phyloP scores from a whole-genome alignment of 2,888 invertebrate species.

The Ferdinandea cuprea region DNA sequence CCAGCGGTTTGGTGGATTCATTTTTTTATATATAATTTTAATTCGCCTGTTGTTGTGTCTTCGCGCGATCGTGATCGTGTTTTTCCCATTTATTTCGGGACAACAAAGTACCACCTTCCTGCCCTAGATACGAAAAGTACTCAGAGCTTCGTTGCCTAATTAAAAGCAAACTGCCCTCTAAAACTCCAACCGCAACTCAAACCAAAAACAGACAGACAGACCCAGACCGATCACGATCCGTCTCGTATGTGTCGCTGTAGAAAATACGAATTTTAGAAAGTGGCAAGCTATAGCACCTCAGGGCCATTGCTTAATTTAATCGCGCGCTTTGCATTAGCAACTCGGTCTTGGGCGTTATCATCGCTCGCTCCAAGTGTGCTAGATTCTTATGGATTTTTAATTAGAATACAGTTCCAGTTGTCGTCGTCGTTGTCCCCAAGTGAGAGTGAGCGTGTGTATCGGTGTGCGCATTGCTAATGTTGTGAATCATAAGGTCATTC shows the following conservation, averaged over 20 bases:
- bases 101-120: constrained; percentile 23
- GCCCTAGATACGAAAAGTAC: constrained; percentile 43
- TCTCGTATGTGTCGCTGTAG: constrained; percentile 30
- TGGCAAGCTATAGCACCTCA: constrained; percentile 35
- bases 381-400: constrained; percentile 47
- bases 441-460: constrained; percentile 42
- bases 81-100: constrained; percentile 50
- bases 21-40: constrained; percentile 7
- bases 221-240: constrained; percentile 57
- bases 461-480: constrained; percentile 32
- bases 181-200: constrained; percentile 1
- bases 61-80: constrained; percentile 56
- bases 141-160: constrained; percentile 21
- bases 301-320: constrained; percentile 51
- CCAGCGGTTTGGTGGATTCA: constrained; percentile 52
- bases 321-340: constrained; percentile 23
- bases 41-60: constrained; percentile 13
- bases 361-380: constrained; percentile 41
- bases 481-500: constrained; percentile 63
- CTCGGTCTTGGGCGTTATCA: constrained; percentile 38
- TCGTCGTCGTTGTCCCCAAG: constrained; percentile 11
- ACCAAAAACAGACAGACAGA: constrained; percentile 27
- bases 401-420: constrained; percentile 17
- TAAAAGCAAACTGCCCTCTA: constrained; percentile 45
- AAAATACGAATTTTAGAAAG: constrained; percentile 53